Base-by-base conservation (phyloP, 2,797 vertebrate genomes). In the Tachyglossus aculeatus region DNA sequence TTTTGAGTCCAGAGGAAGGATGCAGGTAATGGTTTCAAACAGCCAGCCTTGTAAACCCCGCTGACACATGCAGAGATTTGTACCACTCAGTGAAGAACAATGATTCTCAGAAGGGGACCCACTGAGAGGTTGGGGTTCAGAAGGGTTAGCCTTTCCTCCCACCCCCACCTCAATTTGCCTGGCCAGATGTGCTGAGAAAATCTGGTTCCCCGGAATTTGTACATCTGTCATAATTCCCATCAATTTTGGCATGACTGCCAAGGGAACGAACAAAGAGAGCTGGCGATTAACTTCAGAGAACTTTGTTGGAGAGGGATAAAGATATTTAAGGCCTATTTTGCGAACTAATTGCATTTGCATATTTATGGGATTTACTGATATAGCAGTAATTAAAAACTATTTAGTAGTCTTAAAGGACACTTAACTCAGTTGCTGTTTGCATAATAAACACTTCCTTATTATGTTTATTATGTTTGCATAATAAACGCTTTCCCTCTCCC, bases 351-450 rank as follows among this genome's bases (percentile, higher is more conserved):
- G 83, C 88, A 88, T 90, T 90, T 90, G 87, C 88, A 90, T 90
- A 90, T 90, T 90, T 90, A 90, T 90, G 71, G 87, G 87, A 86
- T 88, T 88, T 88, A 88, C 87, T 90, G 86, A 88, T 88, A 90
- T 86, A 86, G 88, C 88, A 78, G 87, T 88, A 90, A 90, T 90
- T 90, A 90, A 90, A 90, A 90, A 88, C 88, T 90, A 88, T 90
- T 88, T 90, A 88, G 85, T 86, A 90, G 88, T 90, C 87, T 88
- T 90, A 88, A 88, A 90, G 84, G 88, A 90, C 85, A 88, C 84
- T 83, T 90, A 90, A 88, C 87, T 88, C 87, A 84, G 87, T 88
- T 83, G 88, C 87, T 84, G 88, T 90, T 90, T 88, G 88, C 88
- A 88, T 90, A 86, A 90, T 88, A 88, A 90, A 88, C 64, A 86